Evolutionary conservation across 2,888 invertebrate genomes (phyloP).

Genomic region (Noctuana brunneofusca): DNA sequence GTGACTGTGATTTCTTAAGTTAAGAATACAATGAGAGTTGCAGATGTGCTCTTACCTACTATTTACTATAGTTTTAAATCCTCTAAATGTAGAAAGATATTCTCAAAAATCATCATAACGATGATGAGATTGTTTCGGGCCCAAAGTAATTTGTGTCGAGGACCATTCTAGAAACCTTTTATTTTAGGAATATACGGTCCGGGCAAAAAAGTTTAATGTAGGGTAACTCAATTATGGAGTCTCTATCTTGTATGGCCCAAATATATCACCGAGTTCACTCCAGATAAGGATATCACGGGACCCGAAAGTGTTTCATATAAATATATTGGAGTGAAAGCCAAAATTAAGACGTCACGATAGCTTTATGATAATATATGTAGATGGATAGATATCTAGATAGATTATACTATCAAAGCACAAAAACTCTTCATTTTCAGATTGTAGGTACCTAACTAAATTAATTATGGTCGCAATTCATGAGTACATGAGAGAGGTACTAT

Average conservation of each 20-base stretch:
- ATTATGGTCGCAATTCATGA: too few species aligned
- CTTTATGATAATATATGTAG: too few species aligned
- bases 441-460: too few species aligned
- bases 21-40: too few species aligned
- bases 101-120: constrained; percentile 56
- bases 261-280: constrained; percentile 48
- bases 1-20: too few species aligned
- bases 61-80: neutral
- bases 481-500: too few species aligned
- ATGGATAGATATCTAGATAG: too few species aligned
- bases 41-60: neutral
- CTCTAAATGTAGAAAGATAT: constrained; percentile 46
- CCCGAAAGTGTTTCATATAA: constrained; percentile 22
- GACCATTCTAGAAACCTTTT: constrained; percentile 56
- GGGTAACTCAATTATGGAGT: constrained; percentile 69
- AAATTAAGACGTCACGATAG: neutral
- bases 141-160: constrained; percentile 58
- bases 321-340: constrained; percentile 1
- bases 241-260: constrained; percentile 54
- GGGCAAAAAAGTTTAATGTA: constrained; percentile 69
- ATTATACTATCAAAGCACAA: too few species aligned
- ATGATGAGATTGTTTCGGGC: constrained; percentile 58
- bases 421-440: too few species aligned
- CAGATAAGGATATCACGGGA: constrained; percentile 15
- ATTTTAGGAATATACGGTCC: constrained; percentile 66